Conservation (phyloP, 2,888 invertebrate species). For the Dendrolimus pini region DNA sequence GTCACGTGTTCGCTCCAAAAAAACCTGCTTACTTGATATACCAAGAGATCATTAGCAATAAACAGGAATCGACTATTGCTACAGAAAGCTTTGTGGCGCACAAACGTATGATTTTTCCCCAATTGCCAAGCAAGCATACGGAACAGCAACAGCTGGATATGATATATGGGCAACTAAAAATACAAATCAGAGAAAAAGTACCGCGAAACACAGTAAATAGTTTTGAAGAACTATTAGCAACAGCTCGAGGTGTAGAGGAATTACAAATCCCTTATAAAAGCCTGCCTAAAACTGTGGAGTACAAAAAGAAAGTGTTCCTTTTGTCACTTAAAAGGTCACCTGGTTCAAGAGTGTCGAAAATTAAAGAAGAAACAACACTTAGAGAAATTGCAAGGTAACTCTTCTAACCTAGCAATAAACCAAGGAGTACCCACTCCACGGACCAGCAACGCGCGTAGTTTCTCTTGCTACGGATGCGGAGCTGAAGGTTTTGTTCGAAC, state of each 20-base stretch:
- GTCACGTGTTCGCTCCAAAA: constrained; percentile 11
- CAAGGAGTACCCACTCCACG: neutral
- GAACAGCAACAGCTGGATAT: no score
- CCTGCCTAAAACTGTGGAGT: constrained; percentile 5
- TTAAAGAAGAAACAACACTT: neutral
- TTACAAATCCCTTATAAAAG: constrained; percentile 2
- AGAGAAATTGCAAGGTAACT: neutral
- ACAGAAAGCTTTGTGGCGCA: constrained; percentile 12
- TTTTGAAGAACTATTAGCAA: neutral
- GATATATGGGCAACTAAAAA: no score
- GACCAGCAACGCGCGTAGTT: constrained; percentile 1
- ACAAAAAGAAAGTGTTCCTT: neutral
- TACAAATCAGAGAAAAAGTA: no score
- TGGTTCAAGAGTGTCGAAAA: constrained; percentile 4
- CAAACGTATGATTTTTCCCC: neutral
- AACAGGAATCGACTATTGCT: constrained; percentile 4
- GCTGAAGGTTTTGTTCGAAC: constrained; percentile 9
- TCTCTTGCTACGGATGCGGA: constrained; percentile 16
- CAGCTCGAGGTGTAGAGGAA: constrained; percentile 7
- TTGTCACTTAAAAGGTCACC: constrained; percentile 5
- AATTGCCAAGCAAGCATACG: no score
- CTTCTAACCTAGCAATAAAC: no score
- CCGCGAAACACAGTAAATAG: no score
- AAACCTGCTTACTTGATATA: constrained; percentile 8
- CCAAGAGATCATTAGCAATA: constrained; percentile 5